Conservation (phyloP, 2,888 invertebrate species). For the Drosophila macrospina region DNA sequence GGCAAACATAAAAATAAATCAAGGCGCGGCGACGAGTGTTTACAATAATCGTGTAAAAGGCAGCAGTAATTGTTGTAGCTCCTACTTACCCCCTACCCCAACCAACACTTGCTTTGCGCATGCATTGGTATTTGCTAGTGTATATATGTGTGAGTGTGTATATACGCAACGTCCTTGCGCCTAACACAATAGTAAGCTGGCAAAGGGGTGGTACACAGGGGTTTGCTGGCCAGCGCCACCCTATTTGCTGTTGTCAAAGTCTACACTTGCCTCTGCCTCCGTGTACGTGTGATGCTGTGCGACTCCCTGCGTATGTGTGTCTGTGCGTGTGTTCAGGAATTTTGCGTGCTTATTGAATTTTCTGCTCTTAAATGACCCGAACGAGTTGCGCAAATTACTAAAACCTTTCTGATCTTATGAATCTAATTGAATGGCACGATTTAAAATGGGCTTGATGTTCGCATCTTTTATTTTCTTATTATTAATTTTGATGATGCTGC, state of each 20-base stretch:
- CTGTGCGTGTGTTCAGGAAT: slow-evolving; percentile 65
- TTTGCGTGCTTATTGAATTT: slow-evolving; percentile 78
- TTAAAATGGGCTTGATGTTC: slow-evolving; percentile 22
- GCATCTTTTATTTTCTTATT: slow-evolving; percentile 21
- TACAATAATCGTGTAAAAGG: slow-evolving; percentile 52
- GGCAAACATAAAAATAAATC: slow-evolving; percentile 41
- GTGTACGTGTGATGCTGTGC: slow-evolving; percentile 26
- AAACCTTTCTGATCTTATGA: slow-evolving; percentile 49
- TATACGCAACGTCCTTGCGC: slow-evolving; percentile 75
- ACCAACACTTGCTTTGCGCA: slow-evolving; percentile 48
- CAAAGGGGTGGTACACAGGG: slow-evolving; percentile 13
- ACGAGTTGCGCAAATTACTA: slow-evolving; percentile 59
- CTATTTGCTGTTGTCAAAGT: slow-evolving; percentile 74
- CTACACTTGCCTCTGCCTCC: slow-evolving; percentile 69
- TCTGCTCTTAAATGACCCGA: slow-evolving; percentile 43
- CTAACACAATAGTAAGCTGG: slow-evolving; percentile 66
- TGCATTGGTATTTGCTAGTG: slow-evolving; percentile 52
- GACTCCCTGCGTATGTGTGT: slow-evolving; percentile 12
- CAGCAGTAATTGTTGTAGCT: slow-evolving; percentile 53
- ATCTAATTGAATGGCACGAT: slow-evolving; percentile 51
- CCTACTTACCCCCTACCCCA: neutral
- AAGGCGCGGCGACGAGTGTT: slow-evolving; percentile 71
- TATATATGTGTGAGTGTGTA: slow-evolving; percentile 37
- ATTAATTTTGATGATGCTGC: slow-evolving; percentile 60
- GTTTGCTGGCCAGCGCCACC: slow-evolving; percentile 51